A percentile compares a stretch with the other conserved stretches of the same genome.
phyloP scores from a whole-genome alignment of 2,113 vertebrate genomes.

The Mesembrinibis cayennensis region DNA sequence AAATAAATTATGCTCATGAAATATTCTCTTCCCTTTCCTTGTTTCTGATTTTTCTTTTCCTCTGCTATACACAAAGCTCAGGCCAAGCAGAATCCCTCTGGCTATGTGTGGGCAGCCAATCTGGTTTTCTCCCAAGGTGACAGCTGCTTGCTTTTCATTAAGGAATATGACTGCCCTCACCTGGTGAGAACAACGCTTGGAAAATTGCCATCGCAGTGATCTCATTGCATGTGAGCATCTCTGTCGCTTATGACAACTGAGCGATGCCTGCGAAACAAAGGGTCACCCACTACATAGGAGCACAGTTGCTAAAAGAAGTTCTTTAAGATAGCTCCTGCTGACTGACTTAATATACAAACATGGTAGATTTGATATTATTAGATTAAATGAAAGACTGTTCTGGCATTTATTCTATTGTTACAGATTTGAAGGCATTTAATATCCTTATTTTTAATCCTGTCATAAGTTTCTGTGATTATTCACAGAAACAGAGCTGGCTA shows the following conservation, averaged over 20 bases:
- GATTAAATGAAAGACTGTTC: background rate
- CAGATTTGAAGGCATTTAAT: background rate
- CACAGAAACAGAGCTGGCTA: background rate
- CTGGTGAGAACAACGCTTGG: slow-evolving; percentile 37
- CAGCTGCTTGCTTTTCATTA: slow-evolving; percentile 7
- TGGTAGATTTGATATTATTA: background rate
- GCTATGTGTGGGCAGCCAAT: slow-evolving; percentile 7
- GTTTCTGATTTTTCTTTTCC: background rate
- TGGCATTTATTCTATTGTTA: background rate
- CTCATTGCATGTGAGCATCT: background rate
- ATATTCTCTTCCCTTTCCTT: background rate
- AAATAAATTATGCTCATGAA: background rate
- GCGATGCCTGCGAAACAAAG: background rate
- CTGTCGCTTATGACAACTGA: background rate
- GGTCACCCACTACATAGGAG: background rate
- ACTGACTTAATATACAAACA: background rate
- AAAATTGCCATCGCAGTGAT: background rate
- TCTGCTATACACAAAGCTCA: background rate
- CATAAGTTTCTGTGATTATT: background rate
- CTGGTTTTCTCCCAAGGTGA: slow-evolving; percentile 17
- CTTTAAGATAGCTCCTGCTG: background rate
- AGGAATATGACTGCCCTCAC: slow-evolving; percentile 66
- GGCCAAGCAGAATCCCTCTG: slow-evolving; percentile 7
- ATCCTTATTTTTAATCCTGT: background rate
- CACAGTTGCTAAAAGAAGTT: background rate